Conservation (phyloP, 2,888 invertebrate species). For the Morinoia aosen region DNA sequence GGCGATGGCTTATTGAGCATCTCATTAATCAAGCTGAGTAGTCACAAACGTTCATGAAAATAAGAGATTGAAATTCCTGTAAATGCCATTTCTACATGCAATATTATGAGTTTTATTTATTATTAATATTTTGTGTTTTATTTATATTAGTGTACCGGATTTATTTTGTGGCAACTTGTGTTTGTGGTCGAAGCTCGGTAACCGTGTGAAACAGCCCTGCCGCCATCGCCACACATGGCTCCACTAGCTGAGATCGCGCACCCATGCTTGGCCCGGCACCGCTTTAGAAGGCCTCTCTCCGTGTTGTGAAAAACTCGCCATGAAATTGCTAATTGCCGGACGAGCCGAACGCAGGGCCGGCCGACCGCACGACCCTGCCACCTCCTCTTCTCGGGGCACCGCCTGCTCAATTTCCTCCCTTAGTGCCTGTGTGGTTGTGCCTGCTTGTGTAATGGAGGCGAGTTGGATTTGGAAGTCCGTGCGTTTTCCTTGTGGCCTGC, state of each 20-base stretch:
- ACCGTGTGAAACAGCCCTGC: background rate
- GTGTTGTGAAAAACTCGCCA: conserved; percentile 41
- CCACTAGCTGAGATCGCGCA: background rate
- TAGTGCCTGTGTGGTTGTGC: background rate
- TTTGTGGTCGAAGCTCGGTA: background rate
- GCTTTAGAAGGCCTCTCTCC: conserved; percentile 13
- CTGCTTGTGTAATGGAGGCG: background rate
- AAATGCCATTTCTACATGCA: background rate
- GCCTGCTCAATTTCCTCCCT: background rate
- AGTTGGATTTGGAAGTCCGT: background rate
- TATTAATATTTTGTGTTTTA: background rate
- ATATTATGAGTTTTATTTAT: background rate
- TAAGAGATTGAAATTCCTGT: background rate
- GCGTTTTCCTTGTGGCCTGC: background rate
- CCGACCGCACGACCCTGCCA: conserved; percentile 14
- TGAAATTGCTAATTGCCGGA: conserved; percentile 50
- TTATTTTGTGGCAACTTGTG: background rate
- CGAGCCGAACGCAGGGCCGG: background rate
- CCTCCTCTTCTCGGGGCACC: background rate
- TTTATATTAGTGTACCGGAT: too few species aligned
- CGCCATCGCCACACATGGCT: background rate
- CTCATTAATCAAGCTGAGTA: background rate
- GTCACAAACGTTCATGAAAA: background rate
- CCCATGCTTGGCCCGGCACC: background rate
- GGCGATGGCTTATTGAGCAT: background rate